Conservation (phyloP, 2,888 invertebrate genomes). For the Ormyrus labotus region DNA sequence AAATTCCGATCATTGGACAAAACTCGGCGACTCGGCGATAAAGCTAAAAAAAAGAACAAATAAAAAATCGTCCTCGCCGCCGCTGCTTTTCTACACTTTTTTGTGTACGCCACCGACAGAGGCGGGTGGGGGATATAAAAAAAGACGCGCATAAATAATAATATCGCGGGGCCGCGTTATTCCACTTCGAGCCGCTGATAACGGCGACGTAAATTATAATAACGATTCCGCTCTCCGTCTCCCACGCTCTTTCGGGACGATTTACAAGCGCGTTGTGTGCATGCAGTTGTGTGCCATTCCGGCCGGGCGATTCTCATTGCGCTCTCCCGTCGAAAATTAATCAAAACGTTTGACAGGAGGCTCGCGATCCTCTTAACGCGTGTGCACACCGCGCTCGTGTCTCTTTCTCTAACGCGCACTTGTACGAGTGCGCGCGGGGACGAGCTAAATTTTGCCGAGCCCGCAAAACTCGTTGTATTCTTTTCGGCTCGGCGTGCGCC, state of each 20-base stretch:
- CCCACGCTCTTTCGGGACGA: neutral
- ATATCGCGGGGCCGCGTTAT: neutral
- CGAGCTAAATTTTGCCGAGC: too few relatives aligned
- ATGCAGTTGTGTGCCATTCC: neutral
- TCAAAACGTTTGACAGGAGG: slow-evolving; percentile 42
- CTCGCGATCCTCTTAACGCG: neutral
- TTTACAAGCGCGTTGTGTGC: slow-evolving; percentile 10
- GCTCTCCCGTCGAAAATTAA: slow-evolving; percentile 45
- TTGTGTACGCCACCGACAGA: too few relatives aligned
- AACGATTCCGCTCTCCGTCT: slow-evolving; percentile 9
- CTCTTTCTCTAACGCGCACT: too few relatives aligned
- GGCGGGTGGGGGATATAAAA: too few relatives aligned
- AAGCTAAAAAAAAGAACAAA: too few relatives aligned
- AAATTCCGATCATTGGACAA: too few relatives aligned
- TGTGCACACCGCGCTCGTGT: neutral
- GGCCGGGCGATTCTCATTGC: slow-evolving; percentile 5
- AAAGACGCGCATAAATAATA: slow-evolving; percentile 11
- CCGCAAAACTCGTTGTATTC: neutral
- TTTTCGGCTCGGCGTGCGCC: neutral
- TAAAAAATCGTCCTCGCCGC: too few relatives aligned
- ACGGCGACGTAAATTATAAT: slow-evolving; percentile 42
- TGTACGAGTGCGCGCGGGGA: too few relatives aligned
- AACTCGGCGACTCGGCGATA: too few relatives aligned
- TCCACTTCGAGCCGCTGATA: slow-evolving; percentile 16
- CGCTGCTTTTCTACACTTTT: too few relatives aligned